A percentile compares a stretch with the other conserved stretches of the same genome.
phyloP scores from a whole-genome alignment of 2,797 vertebrate genomes.

The Xiphophorus birchmanni region DNA sequence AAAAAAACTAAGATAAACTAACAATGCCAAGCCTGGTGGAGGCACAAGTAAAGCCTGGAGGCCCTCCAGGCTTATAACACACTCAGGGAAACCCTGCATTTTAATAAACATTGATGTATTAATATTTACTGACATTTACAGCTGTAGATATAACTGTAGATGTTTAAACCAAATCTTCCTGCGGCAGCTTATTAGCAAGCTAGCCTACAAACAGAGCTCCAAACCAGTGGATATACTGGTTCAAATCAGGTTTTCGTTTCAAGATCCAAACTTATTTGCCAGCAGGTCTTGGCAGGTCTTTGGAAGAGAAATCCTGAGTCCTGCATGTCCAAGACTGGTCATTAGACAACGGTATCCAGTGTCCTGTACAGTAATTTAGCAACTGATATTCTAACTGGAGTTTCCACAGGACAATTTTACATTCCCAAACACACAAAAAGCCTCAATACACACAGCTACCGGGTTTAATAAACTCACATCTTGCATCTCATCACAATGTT shows the following conservation, averaged over 20 bases:
- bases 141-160: background rate
- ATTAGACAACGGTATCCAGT: background rate
- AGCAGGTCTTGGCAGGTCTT: background rate
- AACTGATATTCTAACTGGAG: background rate
- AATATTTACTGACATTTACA: background rate
- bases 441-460: background rate
- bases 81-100: background rate
- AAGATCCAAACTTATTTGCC: background rate
- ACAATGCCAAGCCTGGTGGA: no score
- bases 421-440: background rate
- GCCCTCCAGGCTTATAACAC: no score
- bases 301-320: background rate
- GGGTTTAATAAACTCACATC: background rate
- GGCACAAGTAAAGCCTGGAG: no score
- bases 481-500: background rate
- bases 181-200: background rate
- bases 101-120: background rate
- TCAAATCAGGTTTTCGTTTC: background rate
- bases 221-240: background rate
- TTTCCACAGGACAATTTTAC: background rate
- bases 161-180: background rate
- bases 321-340: background rate
- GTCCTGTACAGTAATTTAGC: background rate
- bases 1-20: no score
- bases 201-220: background rate